Percentiles rank a stretch among this genome's conserved stretches.
Conservation (phyloP, 1,140 invertebrate species). For the Neodiprion lecontei region DNA sequence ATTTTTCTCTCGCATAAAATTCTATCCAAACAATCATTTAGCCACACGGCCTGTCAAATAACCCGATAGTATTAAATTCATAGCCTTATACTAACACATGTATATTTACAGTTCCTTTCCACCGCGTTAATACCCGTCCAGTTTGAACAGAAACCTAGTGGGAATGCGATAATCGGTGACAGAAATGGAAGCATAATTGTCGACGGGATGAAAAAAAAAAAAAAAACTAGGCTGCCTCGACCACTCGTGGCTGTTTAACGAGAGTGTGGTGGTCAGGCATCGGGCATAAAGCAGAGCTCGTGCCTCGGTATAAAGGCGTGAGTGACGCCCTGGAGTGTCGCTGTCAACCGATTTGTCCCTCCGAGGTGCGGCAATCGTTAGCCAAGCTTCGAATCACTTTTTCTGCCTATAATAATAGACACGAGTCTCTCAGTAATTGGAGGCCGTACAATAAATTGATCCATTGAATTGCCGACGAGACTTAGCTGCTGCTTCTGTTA, state of each 20-base stretch:
- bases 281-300: too few species aligned
- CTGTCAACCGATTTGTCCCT: conserved; percentile 14
- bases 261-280: too few species aligned
- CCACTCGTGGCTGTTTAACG: background rate
- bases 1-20: too few species aligned
- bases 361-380: conserved; percentile 12
- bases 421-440: conserved; percentile 8
- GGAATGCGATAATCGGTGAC: conserved; percentile 4
- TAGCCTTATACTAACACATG: too few species aligned
- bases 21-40: too few species aligned
- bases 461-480: conserved; percentile 7
- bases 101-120: too few species aligned
- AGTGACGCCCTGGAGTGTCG: conserved; percentile 1
- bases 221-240: conserved; percentile 2
- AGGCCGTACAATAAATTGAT: conserved; percentile 10
- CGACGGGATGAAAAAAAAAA: background rate
- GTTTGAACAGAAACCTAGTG: too few species aligned
- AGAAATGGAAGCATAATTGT: conserved; percentile 7
- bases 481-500: background rate
- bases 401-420: conserved; percentile 16
- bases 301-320: background rate
- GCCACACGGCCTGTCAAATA: too few species aligned
- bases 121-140: too few species aligned
- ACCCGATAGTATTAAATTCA: too few species aligned
- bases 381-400: conserved; percentile 6